Evolutionary conservation across 2,888 invertebrate genomes (phyloP).

Genomic region (Operophtera brumata): DNA sequence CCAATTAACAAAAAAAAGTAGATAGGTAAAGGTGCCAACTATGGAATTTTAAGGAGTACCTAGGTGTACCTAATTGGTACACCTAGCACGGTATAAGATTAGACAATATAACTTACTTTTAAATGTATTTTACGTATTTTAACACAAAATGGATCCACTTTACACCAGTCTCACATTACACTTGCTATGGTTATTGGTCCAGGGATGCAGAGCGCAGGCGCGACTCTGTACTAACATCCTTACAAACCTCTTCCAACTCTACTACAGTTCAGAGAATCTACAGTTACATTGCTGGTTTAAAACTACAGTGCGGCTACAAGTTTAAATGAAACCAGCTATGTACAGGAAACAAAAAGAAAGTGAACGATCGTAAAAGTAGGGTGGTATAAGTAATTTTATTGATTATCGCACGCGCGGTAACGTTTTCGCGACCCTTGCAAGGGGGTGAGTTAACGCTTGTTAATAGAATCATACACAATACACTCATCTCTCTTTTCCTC

Average conservation of each 20-base stretch:
- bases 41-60: no score
- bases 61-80: no score
- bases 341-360: constrained; percentile 12
- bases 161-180: constrained; percentile 60
- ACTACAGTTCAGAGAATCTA: not conserved
- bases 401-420: constrained; percentile 74
- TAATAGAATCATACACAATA: constrained; percentile 22
- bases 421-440: constrained; percentile 51
- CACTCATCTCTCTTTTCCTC: constrained; percentile 39
- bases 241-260: constrained; percentile 40
- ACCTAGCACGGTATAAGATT: no score
- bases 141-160: constrained; percentile 65
- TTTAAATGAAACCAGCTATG: constrained; percentile 39
- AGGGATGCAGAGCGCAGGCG: constrained; percentile 73
- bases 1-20: no score
- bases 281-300: constrained; percentile 43
- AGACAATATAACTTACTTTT: constrained; percentile 56
- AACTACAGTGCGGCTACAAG: not conserved
- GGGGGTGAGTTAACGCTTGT: constrained; percentile 43
- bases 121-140: constrained; percentile 45
- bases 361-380: constrained; percentile 16
- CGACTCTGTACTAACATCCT: constrained; percentile 42
- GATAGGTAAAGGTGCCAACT: no score
- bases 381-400: constrained; percentile 54
- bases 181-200: constrained; percentile 67